Percentiles rank a stretch among this genome's conserved stretches.
phyloP scores from a whole-genome alignment of 64 coral and sea anemone species.

The Actinia equina region DNA sequence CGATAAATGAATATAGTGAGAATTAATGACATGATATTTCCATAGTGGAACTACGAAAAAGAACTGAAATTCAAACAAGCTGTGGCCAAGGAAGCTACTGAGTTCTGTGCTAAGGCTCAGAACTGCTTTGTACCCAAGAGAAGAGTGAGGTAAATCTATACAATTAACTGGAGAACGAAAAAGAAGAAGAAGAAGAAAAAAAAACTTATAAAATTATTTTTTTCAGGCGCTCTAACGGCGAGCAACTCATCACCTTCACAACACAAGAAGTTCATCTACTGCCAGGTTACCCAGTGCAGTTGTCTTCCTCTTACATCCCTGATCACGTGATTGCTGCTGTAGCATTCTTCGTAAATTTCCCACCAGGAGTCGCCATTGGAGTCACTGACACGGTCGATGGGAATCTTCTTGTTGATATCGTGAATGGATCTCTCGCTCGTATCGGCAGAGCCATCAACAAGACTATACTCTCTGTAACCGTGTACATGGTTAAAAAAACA shows the following conservation, averaged over 20 bases:
- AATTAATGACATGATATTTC: background rate
- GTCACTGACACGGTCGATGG: background rate
- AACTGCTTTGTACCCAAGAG: background rate
- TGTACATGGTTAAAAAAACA: background rate
- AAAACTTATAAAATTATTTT: background rate
- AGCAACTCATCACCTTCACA: background rate
- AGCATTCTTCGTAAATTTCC: background rate
- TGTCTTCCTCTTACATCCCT: background rate
- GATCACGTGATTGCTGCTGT: background rate
- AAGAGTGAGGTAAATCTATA: background rate
- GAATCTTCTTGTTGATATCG: background rate
- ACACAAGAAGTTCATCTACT: background rate
- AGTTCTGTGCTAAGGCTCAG: background rate
- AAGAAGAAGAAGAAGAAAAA: too few species aligned
- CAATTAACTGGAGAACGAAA: too few species aligned
- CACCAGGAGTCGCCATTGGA: background rate
- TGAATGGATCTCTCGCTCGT: slow-evolving; percentile 1
- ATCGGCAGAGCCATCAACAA: background rate
- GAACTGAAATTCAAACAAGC: background rate
- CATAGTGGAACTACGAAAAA: background rate
- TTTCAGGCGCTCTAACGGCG: background rate
- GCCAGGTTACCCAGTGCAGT: background rate
- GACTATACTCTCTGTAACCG: background rate
- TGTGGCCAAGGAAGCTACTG: background rate
- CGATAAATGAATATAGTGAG: too few species aligned